Base-by-base conservation (phyloP, 1,140 invertebrate species). In the Halictus rubicundus region DNA sequence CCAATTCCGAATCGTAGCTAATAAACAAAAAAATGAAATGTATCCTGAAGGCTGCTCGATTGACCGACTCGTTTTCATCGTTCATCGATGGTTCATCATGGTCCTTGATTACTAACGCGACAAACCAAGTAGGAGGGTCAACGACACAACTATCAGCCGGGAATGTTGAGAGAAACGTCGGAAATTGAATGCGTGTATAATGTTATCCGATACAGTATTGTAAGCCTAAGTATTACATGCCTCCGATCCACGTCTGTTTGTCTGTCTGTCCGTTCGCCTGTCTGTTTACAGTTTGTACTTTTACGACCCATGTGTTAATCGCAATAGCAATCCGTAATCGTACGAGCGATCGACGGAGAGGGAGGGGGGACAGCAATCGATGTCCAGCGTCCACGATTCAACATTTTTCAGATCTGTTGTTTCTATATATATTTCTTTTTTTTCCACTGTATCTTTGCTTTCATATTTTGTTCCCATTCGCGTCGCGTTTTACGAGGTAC, bases 171-270 rank as follows among this genome's bases (percentile, higher is more conserved):
- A 54, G 54, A 57, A 64, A 69, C 68, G 64, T 57, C 73, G 68
- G 60, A 85, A 76, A 83, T 74, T 61, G 75, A 78, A 83, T 80
- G 84, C 83, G 84, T 78, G 80, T 87, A 84, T 87, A 89, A 87
- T 77, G 85, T 91, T 90, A 88, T 91, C 89, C 88, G 88, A 74
- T 91, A 89, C 89, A 91, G 89, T 90, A 91, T 91, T 91, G 90
- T 90, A 89, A 90, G 86, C 83, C 85, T 89, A 89, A 89, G 86
- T 89, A 89, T 90, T 86, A 87, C 80, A 87, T 72, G 68, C 78
- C 80, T 87, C 78, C 78, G 70, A 81, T 81, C 72, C 76, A 79
- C 78, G 77, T 87, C 86, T 78, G 79, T 87, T 82, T 86, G 66
- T 82, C 80, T 79, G 78, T 77, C 82, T 84, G 82, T 82, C 74